Conservation (phyloP, 2,113 vertebrate species). For the Paramormyrops kingsleyae region DNA sequence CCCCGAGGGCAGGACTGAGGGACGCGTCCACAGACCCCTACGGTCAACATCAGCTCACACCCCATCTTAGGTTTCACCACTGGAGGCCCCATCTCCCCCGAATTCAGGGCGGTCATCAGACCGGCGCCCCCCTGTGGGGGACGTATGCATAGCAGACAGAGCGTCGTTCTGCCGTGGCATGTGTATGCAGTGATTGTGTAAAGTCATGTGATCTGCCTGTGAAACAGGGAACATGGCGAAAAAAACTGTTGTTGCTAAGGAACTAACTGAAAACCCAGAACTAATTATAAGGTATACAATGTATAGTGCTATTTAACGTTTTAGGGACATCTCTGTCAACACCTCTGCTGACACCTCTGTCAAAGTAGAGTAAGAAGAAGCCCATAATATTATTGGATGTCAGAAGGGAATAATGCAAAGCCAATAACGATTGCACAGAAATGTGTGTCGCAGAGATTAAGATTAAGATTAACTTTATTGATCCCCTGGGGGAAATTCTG, state of each 20-base stretch:
- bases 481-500: background rate
- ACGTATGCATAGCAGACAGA: too few species aligned
- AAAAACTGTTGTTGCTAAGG: background rate
- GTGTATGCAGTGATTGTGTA: background rate
- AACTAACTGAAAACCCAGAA: background rate
- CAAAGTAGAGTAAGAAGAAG: background rate
- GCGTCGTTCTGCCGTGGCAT: background rate
- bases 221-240: background rate
- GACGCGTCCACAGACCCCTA: background rate
- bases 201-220: background rate
- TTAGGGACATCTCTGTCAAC: background rate
- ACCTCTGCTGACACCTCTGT: background rate
- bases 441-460: background rate
- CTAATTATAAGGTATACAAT: background rate
- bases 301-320: background rate
- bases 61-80: background rate
- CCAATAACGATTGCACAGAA: background rate
- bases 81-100: background rate
- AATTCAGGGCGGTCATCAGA: background rate
- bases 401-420: background rate
- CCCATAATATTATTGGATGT: background rate
- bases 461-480: background rate
- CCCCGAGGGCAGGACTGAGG: background rate
- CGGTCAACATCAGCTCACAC: background rate
- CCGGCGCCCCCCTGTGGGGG: background rate